Conservation (phyloP, 2,888 invertebrate species). For the Andrena haemorrhoa region DNA sequence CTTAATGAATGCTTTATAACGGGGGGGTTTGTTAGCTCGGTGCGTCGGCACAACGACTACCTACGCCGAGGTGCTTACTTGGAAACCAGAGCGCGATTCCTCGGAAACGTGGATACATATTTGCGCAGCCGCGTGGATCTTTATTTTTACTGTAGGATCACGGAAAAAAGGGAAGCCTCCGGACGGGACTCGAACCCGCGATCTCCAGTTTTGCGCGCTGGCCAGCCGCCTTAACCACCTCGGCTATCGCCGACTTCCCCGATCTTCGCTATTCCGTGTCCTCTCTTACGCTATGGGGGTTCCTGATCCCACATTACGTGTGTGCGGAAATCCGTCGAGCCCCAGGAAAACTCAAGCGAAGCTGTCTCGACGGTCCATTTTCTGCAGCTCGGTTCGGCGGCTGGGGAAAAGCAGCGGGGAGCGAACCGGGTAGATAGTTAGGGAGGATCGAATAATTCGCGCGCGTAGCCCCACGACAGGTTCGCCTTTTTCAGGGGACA, state of each 20-base stretch:
- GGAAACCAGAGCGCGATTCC: slow-evolving; percentile 19
- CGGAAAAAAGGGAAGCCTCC: too few species aligned
- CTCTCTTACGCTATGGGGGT: too few species aligned
- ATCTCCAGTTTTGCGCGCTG: too few species aligned
- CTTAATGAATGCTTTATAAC: slow-evolving; percentile 44
- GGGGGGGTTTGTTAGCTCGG: not conserved
- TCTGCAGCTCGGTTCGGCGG: not conserved
- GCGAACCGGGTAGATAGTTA: too few species aligned
- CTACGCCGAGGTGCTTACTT: not conserved
- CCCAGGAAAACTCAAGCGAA: not conserved
- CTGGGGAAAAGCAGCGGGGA: not conserved
- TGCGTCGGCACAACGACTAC: not conserved
- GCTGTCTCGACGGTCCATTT: slow-evolving; percentile 9
- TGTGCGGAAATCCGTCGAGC: not conserved
- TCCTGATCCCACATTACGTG: too few species aligned
- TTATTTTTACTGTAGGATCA: too few species aligned
- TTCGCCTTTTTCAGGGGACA: not conserved
- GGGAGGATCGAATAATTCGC: too few species aligned
- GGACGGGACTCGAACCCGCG: too few species aligned
- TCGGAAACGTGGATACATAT: slow-evolving; percentile 18
- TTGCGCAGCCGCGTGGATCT: slow-evolving; percentile 24
- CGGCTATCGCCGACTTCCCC: too few species aligned
- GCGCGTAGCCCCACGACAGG: too few species aligned
- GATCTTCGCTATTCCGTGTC: too few species aligned
- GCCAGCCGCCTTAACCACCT: too few species aligned